Conservation (phyloP, 2,888 invertebrate species). For the Pterostichus niger region DNA sequence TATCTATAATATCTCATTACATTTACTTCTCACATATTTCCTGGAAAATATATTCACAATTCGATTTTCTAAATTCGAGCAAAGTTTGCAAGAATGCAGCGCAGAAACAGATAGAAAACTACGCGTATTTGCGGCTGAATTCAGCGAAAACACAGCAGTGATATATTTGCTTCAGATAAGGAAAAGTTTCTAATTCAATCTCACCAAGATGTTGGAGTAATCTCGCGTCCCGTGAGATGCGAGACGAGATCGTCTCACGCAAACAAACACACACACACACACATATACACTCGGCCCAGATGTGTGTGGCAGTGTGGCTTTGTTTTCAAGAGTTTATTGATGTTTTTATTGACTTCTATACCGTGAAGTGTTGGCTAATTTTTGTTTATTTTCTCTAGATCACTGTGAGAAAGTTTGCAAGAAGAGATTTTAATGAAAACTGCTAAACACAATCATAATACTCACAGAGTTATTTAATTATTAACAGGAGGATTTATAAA, state of each 20-base stretch:
- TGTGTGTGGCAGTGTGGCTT: conserved; percentile 1
- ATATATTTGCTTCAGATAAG: conserved; percentile 61
- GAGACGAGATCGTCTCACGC: conserved; percentile 11
- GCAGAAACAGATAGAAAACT: conserved; percentile 31
- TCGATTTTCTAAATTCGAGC: conserved; percentile 25
- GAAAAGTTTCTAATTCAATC: conserved; percentile 62
- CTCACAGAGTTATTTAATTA: too few relatives aligned
- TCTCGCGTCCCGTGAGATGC: conserved; percentile 47
- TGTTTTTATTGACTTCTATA: conserved; percentile 31
- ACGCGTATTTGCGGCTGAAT: conserved; percentile 15
- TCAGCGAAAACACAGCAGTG: conserved; percentile 55
- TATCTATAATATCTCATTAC: conserved; percentile 1
- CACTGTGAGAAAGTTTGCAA: background rate
- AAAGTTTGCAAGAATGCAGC: conserved; percentile 43
- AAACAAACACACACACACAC: background rate
- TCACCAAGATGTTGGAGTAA: conserved; percentile 50
- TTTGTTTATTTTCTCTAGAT: conserved; percentile 10
- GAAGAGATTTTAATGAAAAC: background rate
- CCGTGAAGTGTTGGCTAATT: conserved; percentile 30
- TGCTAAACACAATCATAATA: too few relatives aligned
- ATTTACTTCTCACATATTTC: conserved; percentile 25
- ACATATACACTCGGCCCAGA: too few relatives aligned
- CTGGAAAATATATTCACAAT: conserved; percentile 31
- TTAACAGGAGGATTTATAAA: too few relatives aligned
- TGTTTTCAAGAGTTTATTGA: conserved; percentile 37